These are phyloP conservation scores for Lordiphosa fenestrarum DNA, from an alignment of 2,888 invertebrate species.

Conservation along the genomic window DNA sequence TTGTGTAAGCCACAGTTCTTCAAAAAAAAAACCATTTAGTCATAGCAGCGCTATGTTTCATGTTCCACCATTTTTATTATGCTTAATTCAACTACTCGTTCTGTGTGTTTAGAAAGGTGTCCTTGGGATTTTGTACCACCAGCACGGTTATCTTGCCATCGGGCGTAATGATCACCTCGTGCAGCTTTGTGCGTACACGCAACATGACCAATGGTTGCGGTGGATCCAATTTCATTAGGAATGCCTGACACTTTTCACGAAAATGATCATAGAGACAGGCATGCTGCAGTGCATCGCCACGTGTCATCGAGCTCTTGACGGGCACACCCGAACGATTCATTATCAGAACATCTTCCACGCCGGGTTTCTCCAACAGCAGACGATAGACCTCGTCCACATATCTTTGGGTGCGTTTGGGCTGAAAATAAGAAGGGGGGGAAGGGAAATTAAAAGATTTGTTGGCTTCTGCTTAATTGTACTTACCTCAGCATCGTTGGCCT, in stretches of 20 bases:
- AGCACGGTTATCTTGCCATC: slow-evolving; percentile 77
- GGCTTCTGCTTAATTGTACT: too few species aligned
- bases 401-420: slow-evolving; percentile 72
- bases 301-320: slow-evolving; percentile 73
- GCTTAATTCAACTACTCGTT: not conserved
- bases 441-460: too few species aligned
- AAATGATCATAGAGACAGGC: slow-evolving; percentile 76
- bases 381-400: slow-evolving; percentile 76
- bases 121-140: slow-evolving; percentile 76
- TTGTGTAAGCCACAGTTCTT: too few species aligned
- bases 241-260: slow-evolving; percentile 71
- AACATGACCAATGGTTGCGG: slow-evolving; percentile 66
- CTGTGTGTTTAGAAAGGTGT: slow-evolving; percentile 36
- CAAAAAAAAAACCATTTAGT: too few species aligned
- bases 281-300: slow-evolving; percentile 64
- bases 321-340: slow-evolving; percentile 77
- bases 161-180: slow-evolving; percentile 76
- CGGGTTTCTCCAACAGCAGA: slow-evolving; percentile 63
- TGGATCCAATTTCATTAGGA: slow-evolving; percentile 68
- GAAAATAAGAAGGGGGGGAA: not conserved
- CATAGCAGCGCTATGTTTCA: too few species aligned
- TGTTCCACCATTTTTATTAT: too few species aligned
- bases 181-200: slow-evolving; percentile 72
- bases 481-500: slow-evolving; percentile 40
- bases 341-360: slow-evolving; percentile 74